A percentile compares a stretch with the other conserved stretches of the same genome.
Conservation (phyloP, 1,140 invertebrate species). For the Drosophila kanapiae region DNA sequence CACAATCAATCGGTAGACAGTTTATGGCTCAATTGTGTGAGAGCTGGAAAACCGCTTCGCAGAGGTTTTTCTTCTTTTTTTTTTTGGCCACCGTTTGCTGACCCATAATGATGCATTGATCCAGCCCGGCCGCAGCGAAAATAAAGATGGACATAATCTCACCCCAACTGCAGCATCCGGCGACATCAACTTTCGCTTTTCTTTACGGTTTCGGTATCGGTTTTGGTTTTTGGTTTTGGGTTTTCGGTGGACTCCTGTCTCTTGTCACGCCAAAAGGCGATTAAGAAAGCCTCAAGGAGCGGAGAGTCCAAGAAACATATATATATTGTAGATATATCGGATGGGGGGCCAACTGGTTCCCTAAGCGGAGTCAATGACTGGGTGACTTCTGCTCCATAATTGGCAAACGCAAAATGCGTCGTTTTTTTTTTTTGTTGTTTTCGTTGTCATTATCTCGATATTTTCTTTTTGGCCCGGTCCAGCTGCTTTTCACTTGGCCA, state of each 20-base stretch:
- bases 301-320: slow-evolving; percentile 6
- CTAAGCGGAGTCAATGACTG: slow-evolving; percentile 62
- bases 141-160: slow-evolving; percentile 60
- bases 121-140: slow-evolving; percentile 19
- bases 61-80: slow-evolving; percentile 35
- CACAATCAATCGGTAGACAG: slow-evolving; percentile 45
- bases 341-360: slow-evolving; percentile 52
- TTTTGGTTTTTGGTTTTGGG: slow-evolving; percentile 16
- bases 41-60: slow-evolving; percentile 62
- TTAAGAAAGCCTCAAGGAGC: slow-evolving; percentile 64
- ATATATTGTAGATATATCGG: slow-evolving; percentile 4
- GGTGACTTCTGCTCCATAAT: slow-evolving; percentile 68
- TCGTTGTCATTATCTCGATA: slow-evolving; percentile 4
- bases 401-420: slow-evolving; percentile 39
- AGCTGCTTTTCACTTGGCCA: slow-evolving; percentile 49
- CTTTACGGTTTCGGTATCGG: slow-evolving; percentile 24
- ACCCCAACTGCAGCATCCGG: slow-evolving; percentile 59
- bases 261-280: slow-evolving; percentile 59
- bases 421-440: slow-evolving; percentile 2
- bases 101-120: slow-evolving; percentile 68
- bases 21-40: slow-evolving; percentile 63
- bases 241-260: slow-evolving; percentile 31
- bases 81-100: slow-evolving; percentile 47
- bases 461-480: slow-evolving; percentile 15
- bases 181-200: slow-evolving; percentile 77